Percentiles rank a stretch among this genome's conserved stretches.
Evolutionary conservation across 2,113 vertebrate species (phyloP).

Genomic region (Leptodactylus fuscus): DNA sequence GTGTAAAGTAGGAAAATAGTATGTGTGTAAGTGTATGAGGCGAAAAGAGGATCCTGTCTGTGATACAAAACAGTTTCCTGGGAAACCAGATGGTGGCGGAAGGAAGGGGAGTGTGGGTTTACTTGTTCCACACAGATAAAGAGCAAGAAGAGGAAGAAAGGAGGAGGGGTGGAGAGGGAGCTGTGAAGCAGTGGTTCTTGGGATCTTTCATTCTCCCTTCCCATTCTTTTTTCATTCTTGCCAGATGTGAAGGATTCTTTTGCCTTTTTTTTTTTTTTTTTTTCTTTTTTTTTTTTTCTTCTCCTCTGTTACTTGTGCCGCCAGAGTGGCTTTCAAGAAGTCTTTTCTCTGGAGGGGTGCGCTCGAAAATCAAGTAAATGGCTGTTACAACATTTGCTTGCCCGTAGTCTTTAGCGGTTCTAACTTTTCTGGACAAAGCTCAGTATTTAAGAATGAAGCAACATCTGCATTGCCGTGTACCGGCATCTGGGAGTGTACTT

Average conservation of each 20-base stretch:
- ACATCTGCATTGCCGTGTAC: conserved; percentile 3
- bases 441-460: background rate
- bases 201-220: conserved; percentile 75
- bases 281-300: conserved; percentile 6
- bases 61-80: conserved; percentile 81
- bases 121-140: conserved; percentile 70
- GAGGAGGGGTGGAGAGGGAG: conserved; percentile 66
- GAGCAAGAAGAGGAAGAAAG: conserved; percentile 68
- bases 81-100: conserved; percentile 74
- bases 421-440: background rate
- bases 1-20: conserved; percentile 14
- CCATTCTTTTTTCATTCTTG: conserved; percentile 71
- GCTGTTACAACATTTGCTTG: background rate
- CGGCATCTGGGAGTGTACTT: background rate
- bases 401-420: background rate
- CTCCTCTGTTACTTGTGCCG: conserved; percentile 7
- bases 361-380: conserved; percentile 9
- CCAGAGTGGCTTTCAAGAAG: conserved; percentile 23
- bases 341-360: conserved; percentile 41
- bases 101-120: conserved; percentile 66
- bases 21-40: conserved; percentile 3
- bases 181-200: conserved; percentile 72
- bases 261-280: conserved; percentile 57
- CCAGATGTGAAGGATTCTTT: conserved; percentile 81
- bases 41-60: conserved; percentile 70